Evolutionary conservation across 2,113 vertebrate species (phyloP), one percentile per base, ranked within the genome.

Genomic region (Vidua macroura): DNA sequence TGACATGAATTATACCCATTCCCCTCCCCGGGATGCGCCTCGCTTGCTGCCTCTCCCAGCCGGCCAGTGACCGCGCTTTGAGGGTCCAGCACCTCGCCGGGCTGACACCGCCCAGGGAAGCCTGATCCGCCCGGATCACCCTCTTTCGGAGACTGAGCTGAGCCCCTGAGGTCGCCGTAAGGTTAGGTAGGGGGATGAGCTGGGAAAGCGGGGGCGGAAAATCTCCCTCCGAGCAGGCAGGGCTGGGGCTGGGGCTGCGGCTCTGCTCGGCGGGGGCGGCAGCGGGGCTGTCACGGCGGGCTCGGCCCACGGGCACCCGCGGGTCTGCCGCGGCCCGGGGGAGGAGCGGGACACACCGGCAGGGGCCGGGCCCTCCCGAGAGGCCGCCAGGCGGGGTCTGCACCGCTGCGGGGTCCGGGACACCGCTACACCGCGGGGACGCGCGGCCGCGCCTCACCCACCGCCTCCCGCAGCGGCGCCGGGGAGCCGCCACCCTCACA

Each of bases 1-100:
- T 0, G 19, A 30, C 63, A 41, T 0, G 6, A 58, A 39, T 52
- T 8, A 48, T 8, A 56, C 4, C 18, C 0, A 7, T 18, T 59
- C 7, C 30, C 30, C 2, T 33, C 19, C 23, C 14, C 0, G 10
- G 41, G 31, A 24, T 0, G 30, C 15, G 35, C 19, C 48, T 9
- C 0, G 4, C 39, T 31, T 5, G 63, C 76, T 22, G 76, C 44
- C 33, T 35, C 58, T 51, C 49, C 22, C 23, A 9, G 15, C 15
- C 9, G 4, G 35, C 11, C n/a, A 7, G 11, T 35, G 35, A 35
- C 35, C 35, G 35, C 35, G 35, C 35, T 44, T 6, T 17, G 21
- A 19, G 48, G 37, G 18, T 68, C 33, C 55, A 22, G 55, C 27
- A 23, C 1, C 53, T 9, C 14, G 46, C 33, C 63, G 9, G 72